A percentile compares a stretch with the other conserved stretches of the same genome.
phyloP scores from a whole-genome alignment of 2,888 invertebrate species.

The Hoplodrina ambigua region DNA sequence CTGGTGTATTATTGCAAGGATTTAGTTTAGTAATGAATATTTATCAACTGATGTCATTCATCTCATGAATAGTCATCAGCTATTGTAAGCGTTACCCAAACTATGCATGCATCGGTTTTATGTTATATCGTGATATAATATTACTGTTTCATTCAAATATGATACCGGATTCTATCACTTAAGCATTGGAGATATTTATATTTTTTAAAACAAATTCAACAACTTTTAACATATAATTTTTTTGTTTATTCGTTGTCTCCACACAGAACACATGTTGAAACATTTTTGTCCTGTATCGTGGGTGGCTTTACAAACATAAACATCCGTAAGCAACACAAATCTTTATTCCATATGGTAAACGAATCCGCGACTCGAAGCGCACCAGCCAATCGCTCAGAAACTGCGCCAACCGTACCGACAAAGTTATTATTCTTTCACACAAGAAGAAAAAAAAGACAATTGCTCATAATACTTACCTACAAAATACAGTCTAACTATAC shows the following conservation, averaged over 20 bases:
- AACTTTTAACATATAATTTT: neutral
- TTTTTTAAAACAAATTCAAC: too few species aligned
- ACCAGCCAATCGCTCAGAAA: too few species aligned
- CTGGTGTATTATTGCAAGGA: conserved; percentile 73
- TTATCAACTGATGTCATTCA: conserved; percentile 75
- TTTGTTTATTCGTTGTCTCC: too few species aligned
- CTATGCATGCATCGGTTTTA: conserved; percentile 26
- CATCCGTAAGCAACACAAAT: too few species aligned
- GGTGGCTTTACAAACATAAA: too few species aligned
- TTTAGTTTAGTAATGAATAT: conserved; percentile 78
- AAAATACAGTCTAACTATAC: conserved; percentile 4
- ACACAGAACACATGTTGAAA: too few species aligned
- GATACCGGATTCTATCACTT: too few species aligned
- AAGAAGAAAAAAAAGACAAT: neutral
- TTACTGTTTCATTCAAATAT: neutral
- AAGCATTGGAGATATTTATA: too few species aligned
- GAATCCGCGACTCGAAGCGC: too few species aligned
- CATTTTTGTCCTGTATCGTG: too few species aligned
- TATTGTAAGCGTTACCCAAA: conserved; percentile 49
- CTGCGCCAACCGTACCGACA: too few species aligned
- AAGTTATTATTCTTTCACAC: neutral
- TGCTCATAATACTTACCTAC: conserved; percentile 6
- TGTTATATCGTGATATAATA: conserved; percentile 10
- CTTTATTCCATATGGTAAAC: too few species aligned
- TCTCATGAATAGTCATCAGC: conserved; percentile 77